Conservation (phyloP, 2,888 invertebrate species). For the Archips crataeganus region DNA sequence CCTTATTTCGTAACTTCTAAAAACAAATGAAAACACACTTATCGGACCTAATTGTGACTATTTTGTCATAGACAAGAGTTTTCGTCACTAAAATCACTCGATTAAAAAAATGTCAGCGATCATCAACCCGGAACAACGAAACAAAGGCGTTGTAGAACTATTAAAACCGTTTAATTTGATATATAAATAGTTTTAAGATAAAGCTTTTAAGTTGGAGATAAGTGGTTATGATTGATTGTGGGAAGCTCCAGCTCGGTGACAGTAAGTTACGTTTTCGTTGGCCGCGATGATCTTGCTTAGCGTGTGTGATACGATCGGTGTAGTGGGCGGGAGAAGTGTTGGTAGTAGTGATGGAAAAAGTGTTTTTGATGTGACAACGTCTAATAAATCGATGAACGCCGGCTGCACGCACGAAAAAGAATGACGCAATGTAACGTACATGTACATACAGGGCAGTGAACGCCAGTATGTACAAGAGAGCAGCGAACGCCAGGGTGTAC, state of each 20-base stretch:
- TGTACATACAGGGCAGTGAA: no score
- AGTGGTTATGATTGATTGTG: conserved; percentile 82
- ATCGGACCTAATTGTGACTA: not conserved
- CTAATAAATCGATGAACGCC: no score
- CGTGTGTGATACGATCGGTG: conserved; percentile 74
- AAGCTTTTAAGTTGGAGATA: conserved; percentile 80
- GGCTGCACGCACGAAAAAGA: no score
- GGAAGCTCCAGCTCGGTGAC: conserved; percentile 76
- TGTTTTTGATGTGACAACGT: no score
- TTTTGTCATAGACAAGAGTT: not conserved
- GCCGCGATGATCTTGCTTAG: conserved; percentile 69
- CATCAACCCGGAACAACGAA: conserved; percentile 43
- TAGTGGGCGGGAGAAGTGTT: conserved; percentile 51
- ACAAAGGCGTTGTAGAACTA: conserved; percentile 47
- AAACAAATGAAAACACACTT: not conserved
- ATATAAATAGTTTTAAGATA: conserved; percentile 75
- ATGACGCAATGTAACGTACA: no score
- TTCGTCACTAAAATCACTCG: conserved; percentile 1
- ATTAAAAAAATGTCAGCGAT: conserved; percentile 21
- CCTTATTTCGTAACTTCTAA: no score
- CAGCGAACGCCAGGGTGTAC: no score
- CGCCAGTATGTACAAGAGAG: no score
- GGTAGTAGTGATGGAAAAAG: conserved; percentile 53
- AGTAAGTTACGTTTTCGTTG: conserved; percentile 79
- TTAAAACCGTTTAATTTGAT: conserved; percentile 61